phyloP scores from a whole-genome alignment of 2,888 invertebrate species.

The Alentia gelatinosa region DNA sequence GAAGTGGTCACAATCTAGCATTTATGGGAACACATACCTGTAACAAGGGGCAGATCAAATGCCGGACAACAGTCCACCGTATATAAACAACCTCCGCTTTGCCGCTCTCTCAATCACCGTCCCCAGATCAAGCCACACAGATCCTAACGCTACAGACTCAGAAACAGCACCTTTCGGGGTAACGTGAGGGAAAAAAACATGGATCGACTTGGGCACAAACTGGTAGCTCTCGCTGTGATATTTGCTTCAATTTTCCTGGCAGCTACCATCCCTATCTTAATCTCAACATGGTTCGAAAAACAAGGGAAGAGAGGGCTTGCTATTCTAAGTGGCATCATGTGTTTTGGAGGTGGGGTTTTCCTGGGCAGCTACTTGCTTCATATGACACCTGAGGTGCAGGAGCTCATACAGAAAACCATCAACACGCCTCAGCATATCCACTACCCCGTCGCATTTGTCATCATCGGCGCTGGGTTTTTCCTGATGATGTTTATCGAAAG shows the following conservation, averaged over 20 bases:
- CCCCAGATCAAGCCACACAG: neutral
- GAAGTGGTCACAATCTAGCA: too few species aligned
- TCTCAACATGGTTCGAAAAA: slow-evolving; percentile 55
- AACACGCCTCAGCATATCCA: slow-evolving; percentile 54
- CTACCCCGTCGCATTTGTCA: slow-evolving; percentile 56
- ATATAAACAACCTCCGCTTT: too few species aligned
- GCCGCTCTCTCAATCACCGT: neutral
- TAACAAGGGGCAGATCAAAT: too few species aligned
- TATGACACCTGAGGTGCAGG: slow-evolving; percentile 57
- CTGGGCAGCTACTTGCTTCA: slow-evolving; percentile 56
- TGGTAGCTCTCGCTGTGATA: slow-evolving; percentile 27
- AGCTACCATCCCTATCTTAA: slow-evolving; percentile 55
- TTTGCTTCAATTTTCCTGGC: neutral
- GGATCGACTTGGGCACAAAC: slow-evolving; percentile 43
- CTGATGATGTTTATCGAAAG: slow-evolving; percentile 55
- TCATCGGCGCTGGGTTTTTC: slow-evolving; percentile 61
- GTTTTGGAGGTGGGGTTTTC: slow-evolving; percentile 62
- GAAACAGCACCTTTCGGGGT: neutral
- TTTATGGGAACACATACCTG: too few species aligned
- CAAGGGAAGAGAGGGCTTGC: slow-evolving; percentile 49
- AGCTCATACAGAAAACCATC: slow-evolving; percentile 46
- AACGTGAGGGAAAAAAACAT: too few species aligned
- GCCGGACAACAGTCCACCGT: too few species aligned
- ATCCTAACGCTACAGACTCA: neutral
- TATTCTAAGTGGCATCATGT: slow-evolving; percentile 55